phyloP scores from a whole-genome alignment of 2,888 invertebrate genomes.

The Caradrina kadenii region DNA sequence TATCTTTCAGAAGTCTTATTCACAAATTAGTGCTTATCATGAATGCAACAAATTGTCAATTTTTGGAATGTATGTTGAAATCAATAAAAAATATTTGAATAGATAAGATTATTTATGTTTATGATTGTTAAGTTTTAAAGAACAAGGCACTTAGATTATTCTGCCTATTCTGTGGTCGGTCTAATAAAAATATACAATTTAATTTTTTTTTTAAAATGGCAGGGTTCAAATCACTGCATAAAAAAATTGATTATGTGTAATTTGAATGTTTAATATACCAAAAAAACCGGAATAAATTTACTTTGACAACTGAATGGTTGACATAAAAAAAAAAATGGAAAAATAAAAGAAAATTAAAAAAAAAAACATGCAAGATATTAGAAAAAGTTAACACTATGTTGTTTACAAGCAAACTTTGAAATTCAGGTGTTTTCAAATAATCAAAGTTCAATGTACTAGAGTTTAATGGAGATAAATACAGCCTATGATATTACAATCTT shows the following conservation, averaged over 20 bases:
- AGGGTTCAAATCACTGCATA: not conserved
- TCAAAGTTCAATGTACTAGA: constrained; percentile 8
- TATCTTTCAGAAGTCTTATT: constrained; percentile 7
- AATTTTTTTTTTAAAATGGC: not conserved
- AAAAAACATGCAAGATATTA: not conserved
- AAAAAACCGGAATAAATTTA: not conserved
- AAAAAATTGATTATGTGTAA: not conserved
- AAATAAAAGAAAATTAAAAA: not conserved
- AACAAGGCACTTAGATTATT: constrained; percentile 8
- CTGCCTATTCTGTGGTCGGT: not conserved
- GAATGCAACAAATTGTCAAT: constrained; percentile 8
- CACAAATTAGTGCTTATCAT: constrained; percentile 9
- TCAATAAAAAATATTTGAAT: constrained; percentile 27
- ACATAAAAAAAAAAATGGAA: not conserved
- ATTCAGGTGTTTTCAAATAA: not conserved
- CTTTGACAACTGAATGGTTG: not conserved
- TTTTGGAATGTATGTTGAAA: constrained; percentile 10
- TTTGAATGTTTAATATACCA: no score
- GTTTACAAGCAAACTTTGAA: constrained; percentile 30
- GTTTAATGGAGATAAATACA: constrained; percentile 31
- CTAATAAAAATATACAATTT: not conserved
- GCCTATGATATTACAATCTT: constrained; percentile 3
- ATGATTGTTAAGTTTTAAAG: constrained; percentile 19
- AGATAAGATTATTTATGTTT: constrained; percentile 46
- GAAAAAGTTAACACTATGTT: constrained; percentile 3